Evolutionary conservation across 2,113 vertebrate genomes (phyloP), one percentile per base, ranked within the genome.

Genomic region (Charina bottae): DNA sequence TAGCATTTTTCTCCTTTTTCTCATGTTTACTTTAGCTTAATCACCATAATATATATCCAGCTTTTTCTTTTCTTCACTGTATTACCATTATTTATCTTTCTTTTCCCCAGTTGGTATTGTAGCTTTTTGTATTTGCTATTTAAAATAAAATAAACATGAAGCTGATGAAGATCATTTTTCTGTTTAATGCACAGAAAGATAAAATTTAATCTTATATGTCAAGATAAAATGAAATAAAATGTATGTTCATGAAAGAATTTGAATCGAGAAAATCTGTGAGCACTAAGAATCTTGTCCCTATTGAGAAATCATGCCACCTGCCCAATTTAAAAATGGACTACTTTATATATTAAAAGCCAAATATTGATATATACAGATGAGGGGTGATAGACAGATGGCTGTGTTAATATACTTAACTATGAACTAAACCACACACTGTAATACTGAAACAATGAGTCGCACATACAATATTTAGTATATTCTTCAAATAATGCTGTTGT

Each of bases 401-500:
- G 12, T 92, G 59, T 13, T 53, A 53, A 68, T 94, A 92, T 93
- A 83, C 60, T 83, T 54, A 83, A 2, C n/a, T 68, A 55, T 56
- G 42, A 56, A 87, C 15, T 72, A 84, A 86, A 49, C 93, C 28
- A 5, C 49, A 90, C 85, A 93, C 59, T 92, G 64, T 90, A 85
- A 91, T 62, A 21, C 9, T 11, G 49, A 92, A 68, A 91, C 78
- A 0, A 4, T 49, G 49, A 84, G 91, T 2, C 21, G 42, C 17
- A 53, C 7, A 4, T 10, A 59, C 19, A 2, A 58, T 72, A 78
- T 59, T 90, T 78, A 58, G 87, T 28, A 60, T 7, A 85, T 83
- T 6, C 72, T 60, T 83, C 60, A 89, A 93, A 54, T 49, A 92
- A 90, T 33, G n/a, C 33, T n/a, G 26, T 91, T 92, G 59, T 92